Conservation (phyloP, 2,797 vertebrate species). For the Ammospiza maritima region DNA sequence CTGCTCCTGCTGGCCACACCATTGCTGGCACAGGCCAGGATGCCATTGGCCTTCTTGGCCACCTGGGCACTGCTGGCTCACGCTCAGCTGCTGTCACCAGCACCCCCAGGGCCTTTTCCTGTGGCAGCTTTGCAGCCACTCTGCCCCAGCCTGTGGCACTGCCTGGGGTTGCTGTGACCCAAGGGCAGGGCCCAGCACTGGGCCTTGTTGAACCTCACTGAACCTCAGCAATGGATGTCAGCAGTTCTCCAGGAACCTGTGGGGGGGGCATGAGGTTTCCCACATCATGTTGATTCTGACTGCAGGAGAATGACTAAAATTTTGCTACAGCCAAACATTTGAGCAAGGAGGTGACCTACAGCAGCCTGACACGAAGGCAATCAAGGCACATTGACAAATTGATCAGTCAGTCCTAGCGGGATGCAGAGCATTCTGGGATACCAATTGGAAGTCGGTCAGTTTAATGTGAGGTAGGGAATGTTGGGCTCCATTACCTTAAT, state of each 20-base stretch:
- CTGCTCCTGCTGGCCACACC: background rate
- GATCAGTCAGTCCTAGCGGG: background rate
- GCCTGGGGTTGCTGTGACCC: background rate
- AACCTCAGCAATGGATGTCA: background rate
- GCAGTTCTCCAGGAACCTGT: background rate
- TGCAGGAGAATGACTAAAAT: background rate
- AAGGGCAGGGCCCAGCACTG: background rate
- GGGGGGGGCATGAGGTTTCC: background rate
- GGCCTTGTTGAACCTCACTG: background rate
- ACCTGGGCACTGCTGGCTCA: background rate
- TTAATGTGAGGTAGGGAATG: slow-evolving; percentile 3
- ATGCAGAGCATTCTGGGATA: background rate
- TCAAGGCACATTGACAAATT: background rate
- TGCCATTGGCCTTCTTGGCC: background rate
- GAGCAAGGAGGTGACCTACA: background rate
- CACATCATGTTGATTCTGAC: background rate
- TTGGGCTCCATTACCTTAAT: slow-evolving; percentile 49
- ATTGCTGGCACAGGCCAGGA: background rate
- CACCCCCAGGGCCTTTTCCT: background rate
- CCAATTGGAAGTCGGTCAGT: background rate
- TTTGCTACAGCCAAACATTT: background rate
- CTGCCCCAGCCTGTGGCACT: background rate
- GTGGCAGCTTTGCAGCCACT: background rate
- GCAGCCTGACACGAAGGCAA: background rate
- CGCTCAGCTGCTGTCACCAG: background rate